These are phyloP conservation scores for Phengaris alcon DNA, from an alignment of 2,888 invertebrate species.

Conservation along the genomic window DNA sequence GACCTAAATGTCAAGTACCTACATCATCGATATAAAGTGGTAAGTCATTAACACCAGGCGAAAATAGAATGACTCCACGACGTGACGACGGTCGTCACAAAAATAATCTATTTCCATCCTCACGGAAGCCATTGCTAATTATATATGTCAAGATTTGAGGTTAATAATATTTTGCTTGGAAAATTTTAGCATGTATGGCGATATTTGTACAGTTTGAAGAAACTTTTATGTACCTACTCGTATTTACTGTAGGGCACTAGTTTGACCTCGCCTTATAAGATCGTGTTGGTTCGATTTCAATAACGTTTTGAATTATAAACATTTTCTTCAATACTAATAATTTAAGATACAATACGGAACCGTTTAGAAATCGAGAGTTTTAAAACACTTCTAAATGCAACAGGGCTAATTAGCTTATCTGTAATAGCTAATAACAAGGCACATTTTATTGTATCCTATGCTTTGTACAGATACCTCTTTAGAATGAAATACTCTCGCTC, in stretches of 20 bases:
- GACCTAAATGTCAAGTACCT: constrained; percentile 66
- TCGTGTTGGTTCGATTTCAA: too few species aligned
- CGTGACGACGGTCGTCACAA: constrained; percentile 45
- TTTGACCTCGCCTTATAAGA: too few species aligned
- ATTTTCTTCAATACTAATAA: too few species aligned
- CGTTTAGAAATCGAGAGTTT: too few species aligned
- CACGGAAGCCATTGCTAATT: constrained; percentile 45
- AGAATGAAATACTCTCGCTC: neutral
- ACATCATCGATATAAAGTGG: constrained; percentile 40
- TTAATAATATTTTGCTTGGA: neutral
- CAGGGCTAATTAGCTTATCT: too few species aligned
- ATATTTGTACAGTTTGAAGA: constrained; percentile 4
- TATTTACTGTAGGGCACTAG: too few species aligned
- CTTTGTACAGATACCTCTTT: neutral
- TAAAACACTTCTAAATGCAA: too few species aligned
- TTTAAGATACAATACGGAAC: too few species aligned
- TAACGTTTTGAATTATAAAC: too few species aligned
- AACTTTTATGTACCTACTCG: constrained; percentile 15
- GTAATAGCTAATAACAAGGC: too few species aligned
- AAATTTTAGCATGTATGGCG: neutral
- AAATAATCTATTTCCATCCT: constrained; percentile 50
- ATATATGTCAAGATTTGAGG: constrained; percentile 32
- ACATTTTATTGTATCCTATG: neutral
- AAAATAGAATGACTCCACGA: constrained; percentile 54
- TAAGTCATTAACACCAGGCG: constrained; percentile 65